These are phyloP conservation scores for Molossus molossus DNA, from an alignment of 2,797 vertebrate species.

Conservation along the genomic window DNA sequence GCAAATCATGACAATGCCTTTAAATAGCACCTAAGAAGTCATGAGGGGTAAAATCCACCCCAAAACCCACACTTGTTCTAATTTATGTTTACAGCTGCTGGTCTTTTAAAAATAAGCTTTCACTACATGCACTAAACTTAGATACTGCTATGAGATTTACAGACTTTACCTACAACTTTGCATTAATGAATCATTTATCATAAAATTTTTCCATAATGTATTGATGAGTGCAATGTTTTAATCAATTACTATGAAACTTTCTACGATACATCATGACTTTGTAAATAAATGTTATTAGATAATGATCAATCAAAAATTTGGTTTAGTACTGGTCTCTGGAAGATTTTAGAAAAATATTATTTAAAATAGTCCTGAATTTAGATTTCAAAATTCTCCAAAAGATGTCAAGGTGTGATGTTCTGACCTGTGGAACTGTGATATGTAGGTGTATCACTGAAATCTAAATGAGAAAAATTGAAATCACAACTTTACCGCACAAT, in stretches of 20 bases:
- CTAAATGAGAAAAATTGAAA: constrained; percentile 55
- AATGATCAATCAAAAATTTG: neutral
- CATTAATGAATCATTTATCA: neutral
- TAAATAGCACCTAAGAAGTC: constrained; percentile 51
- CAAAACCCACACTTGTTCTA: neutral
- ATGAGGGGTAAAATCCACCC: neutral
- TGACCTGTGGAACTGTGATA: neutral
- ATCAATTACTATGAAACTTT: neutral
- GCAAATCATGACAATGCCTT: constrained; percentile 74
- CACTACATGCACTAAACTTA: neutral
- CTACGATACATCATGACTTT: neutral
- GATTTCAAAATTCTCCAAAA: neutral
- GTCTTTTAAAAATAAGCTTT: constrained; percentile 25
- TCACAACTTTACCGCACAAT: neutral
- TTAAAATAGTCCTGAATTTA: neutral
- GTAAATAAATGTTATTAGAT: neutral
- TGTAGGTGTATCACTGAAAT: neutral
- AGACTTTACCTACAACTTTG: neutral
- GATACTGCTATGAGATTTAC: neutral
- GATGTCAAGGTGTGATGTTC: neutral
- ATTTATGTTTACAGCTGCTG: constrained; percentile 34
- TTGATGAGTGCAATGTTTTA: neutral
- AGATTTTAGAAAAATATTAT: constrained; percentile 40
- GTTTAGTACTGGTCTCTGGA: neutral
- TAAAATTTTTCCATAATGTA: neutral